A percentile compares a stretch with the other conserved stretches of the same genome.
Conservation (phyloP, 2,797 vertebrate species). For the Epinephelus awoara region DNA sequence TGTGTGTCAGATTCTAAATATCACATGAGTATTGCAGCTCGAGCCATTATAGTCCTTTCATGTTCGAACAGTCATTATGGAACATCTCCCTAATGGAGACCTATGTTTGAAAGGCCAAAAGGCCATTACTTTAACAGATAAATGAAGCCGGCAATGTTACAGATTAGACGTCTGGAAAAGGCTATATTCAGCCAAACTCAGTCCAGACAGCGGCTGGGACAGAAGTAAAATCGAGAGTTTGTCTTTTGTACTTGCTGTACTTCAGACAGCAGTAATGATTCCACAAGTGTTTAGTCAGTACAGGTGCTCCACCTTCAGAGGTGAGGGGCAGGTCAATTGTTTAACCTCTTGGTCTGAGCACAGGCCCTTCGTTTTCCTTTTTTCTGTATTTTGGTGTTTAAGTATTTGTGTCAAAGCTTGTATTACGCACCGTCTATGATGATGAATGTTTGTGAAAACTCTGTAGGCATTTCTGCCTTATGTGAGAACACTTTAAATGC, state of each 20-base stretch:
- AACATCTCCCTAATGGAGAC: slow-evolving; percentile 29
- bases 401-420: background rate
- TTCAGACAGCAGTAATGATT: background rate
- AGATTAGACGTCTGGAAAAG: slow-evolving; percentile 7
- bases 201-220: background rate
- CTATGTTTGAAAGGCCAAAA: slow-evolving; percentile 17
- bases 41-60: slow-evolving; percentile 18
- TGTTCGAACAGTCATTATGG: slow-evolving; percentile 25
- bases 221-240: background rate
- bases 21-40: slow-evolving; percentile 27
- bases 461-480: background rate
- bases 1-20: slow-evolving; percentile 41
- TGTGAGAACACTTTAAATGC: background rate
- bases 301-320: background rate
- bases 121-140: slow-evolving; percentile 9
- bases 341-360: background rate
- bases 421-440: background rate
- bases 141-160: slow-evolving; percentile 15
- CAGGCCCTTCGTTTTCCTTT: background rate
- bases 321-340: background rate
- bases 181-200: slow-evolving; percentile 21
- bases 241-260: background rate
- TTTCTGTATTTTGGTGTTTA: background rate
- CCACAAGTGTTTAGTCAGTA: background rate
- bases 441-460: background rate